Evolutionary conservation across 2,113 vertebrate genomes (phyloP).

Genomic region (Collichthys lucidus): DNA sequence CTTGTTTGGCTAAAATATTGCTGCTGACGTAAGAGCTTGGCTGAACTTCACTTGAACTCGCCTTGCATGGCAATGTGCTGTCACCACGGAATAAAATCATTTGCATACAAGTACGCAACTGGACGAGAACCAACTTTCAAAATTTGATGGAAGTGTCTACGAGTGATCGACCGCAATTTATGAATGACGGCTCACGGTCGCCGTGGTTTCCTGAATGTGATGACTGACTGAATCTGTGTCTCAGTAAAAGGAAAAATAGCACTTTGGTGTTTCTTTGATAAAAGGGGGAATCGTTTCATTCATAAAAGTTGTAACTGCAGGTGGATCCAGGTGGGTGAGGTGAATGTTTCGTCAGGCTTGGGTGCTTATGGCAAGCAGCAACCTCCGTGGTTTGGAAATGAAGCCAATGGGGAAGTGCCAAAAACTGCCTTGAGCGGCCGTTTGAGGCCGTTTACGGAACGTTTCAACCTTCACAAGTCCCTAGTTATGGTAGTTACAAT

Average conservation of each 20-base stretch:
- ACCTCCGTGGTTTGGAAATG: no score
- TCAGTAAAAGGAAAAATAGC: background rate
- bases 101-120: slow-evolving; percentile 38
- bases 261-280: background rate
- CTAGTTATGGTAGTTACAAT: background rate
- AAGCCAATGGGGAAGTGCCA: no score
- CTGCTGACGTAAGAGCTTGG: slow-evolving; percentile 42
- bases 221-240: slow-evolving; percentile 7
- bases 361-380: background rate
- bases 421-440: no score
- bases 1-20: slow-evolving; percentile 34
- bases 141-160: slow-evolving; percentile 20
- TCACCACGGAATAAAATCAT: slow-evolving; percentile 18
- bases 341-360: background rate
- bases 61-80: background rate
- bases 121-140: slow-evolving; percentile 38
- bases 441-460: no score
- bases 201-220: background rate
- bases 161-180: background rate
- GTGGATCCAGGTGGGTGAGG: background rate
- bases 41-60: slow-evolving; percentile 57
- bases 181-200: slow-evolving; percentile 44
- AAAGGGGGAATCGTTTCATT: slow-evolving; percentile 15
- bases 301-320: slow-evolving; percentile 2
- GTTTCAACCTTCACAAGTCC: no score